Base-by-base conservation (phyloP, 2,888 invertebrate species). In the Ormyrus pomaceus region DNA sequence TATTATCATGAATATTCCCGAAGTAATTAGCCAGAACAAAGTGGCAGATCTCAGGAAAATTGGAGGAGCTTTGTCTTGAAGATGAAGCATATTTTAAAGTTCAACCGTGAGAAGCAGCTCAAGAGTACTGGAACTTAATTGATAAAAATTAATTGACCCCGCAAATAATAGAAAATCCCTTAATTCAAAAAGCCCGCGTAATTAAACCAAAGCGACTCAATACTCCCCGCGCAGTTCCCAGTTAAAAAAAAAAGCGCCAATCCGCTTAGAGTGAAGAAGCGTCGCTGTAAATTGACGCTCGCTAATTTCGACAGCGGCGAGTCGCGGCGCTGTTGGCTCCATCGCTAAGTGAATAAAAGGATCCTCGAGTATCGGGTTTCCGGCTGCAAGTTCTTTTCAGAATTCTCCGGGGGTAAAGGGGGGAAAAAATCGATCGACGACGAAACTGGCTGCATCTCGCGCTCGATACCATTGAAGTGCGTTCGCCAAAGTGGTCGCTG, bases 341-440 rank as follows among this genome's bases (percentile, higher is more conserved):
- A 4, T 34, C 34, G 34, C 34, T 61, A 76, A 68, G 53, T 61
- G 61, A 61, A 76, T 76, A 76, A 76, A 76, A 76, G 34, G 68
- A 61, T 19, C 46, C 61, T 61, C 5, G 59, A 76, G 59, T 13
- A 68, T 68, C 48, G 53, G 61, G 6, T 68, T 61, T 76, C 53
- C 46, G 53, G 66, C 13, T 19, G 48, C 65, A 9, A 8, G 5
- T 5, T 46, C 34, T 55, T 73, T 55, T 53, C 48, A 50, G 58
- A 64, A 68, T 76, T 68, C 68, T 34, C 46, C 48, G n/a, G 19
- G 19, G 19, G 34, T 50, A 61, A 71, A 61, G 61, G 11, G 34
- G 8, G 7, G 1, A 46, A 64, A 73, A 72, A 73, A 65, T 73
- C 73, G 73, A 73, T 73, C 73, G 48, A 4, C 34, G 34, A 34